phyloP scores from a whole-genome alignment of 2,888 invertebrate species.

The Leistus spinibarbis region DNA sequence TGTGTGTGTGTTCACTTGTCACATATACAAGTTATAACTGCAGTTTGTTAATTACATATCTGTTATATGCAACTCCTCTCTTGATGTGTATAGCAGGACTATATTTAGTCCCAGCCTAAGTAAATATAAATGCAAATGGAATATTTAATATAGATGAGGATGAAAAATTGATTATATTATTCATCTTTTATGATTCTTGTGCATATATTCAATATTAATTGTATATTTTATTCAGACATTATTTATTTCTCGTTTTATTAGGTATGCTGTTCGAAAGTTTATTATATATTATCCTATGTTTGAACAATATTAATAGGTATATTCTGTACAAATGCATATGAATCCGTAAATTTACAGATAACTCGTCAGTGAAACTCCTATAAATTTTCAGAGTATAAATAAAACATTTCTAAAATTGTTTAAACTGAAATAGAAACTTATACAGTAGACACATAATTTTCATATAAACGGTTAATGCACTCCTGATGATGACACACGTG shows the following conservation, averaged over 20 bases:
- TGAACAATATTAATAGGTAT: too few species aligned
- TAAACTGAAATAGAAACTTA: too few species aligned
- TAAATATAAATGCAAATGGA: constrained; percentile 10
- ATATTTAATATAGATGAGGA: neutral
- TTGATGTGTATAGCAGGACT: neutral
- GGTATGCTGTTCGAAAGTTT: too few species aligned
- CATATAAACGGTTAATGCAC: too few species aligned
- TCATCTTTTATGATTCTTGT: neutral
- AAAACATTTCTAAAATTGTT: too few species aligned
- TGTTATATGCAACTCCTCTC: neutral
- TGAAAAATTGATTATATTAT: neutral
- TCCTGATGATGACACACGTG: too few species aligned
- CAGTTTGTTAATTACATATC: constrained; percentile 9
- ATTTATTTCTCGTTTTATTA: neutral
- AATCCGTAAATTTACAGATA: too few species aligned
- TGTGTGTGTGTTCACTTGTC: neutral
- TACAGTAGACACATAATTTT: too few species aligned
- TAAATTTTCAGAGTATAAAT: too few species aligned
- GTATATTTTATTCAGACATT: neutral
- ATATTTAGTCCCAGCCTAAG: constrained; percentile 3
- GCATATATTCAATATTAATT: neutral
- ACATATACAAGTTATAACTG: constrained; percentile 4
- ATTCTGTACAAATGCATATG: too few species aligned
- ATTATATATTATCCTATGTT: too few species aligned
- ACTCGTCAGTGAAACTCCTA: too few species aligned